These are phyloP conservation scores for Drosophila insularis DNA, from an alignment of 1,140 invertebrate genomes.

Conservation along the genomic window DNA sequence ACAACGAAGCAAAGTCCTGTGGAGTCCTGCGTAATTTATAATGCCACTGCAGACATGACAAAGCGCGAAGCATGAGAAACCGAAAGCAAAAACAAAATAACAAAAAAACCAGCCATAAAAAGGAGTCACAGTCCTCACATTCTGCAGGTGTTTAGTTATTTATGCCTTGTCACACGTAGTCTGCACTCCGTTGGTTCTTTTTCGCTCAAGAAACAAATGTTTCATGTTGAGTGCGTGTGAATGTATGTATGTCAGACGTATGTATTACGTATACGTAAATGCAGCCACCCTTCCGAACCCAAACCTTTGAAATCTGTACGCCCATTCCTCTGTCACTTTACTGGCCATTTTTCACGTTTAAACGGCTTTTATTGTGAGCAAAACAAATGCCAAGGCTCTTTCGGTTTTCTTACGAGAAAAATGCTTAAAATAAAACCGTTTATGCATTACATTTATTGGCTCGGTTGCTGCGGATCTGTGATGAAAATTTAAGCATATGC, in stretches of 20 bases:
- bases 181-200: constrained; percentile 45
- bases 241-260: constrained; percentile 26
- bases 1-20: constrained; percentile 17
- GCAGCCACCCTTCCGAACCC: constrained; percentile 40
- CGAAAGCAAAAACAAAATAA: constrained; percentile 15
- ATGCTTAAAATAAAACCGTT: constrained; percentile 55
- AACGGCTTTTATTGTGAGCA: constrained; percentile 25
- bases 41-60: constrained; percentile 66
- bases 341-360: constrained; percentile 43
- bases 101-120: constrained; percentile 28
- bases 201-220: constrained; percentile 61
- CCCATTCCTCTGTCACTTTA: constrained; percentile 3
- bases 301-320: constrained; percentile 34
- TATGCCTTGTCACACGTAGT: constrained; percentile 74
- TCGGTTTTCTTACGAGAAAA: constrained; percentile 16
- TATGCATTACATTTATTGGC: constrained; percentile 58
- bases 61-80: constrained; percentile 19
- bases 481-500: constrained; percentile 38
- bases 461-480: constrained; percentile 10
- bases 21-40: constrained; percentile 67
- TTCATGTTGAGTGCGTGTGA: constrained; percentile 31
- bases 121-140: constrained; percentile 46
- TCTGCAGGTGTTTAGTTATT: constrained; percentile 80
- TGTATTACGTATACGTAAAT: neutral
- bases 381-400: constrained; percentile 30